A percentile compares a stretch with the other conserved stretches of the same genome.
phyloP scores from a whole-genome alignment of 1,140 invertebrate genomes.

The Drosophila ananassae region DNA sequence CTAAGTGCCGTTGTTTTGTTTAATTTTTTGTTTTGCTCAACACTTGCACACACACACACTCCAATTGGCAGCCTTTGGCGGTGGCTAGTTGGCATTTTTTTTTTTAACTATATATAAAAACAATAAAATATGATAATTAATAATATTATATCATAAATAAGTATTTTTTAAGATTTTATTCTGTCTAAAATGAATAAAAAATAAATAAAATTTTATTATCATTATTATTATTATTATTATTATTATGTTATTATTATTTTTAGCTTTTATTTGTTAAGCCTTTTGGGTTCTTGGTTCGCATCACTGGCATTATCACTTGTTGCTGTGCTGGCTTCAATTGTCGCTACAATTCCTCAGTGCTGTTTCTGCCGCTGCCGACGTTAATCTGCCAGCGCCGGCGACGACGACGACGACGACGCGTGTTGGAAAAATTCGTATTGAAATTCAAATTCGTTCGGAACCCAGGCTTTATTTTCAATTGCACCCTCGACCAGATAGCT shows the following conservation, averaged over 20 bases:
- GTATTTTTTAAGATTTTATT: no score
- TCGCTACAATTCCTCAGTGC: conserved; percentile 30
- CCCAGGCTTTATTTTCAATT: conserved; percentile 75
- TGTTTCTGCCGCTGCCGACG: conserved; percentile 28
- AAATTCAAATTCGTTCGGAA: conserved; percentile 78
- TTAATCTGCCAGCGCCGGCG: conserved; percentile 12
- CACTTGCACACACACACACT: conserved; percentile 15
- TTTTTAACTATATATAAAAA: neutral
- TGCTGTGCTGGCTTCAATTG: conserved; percentile 64
- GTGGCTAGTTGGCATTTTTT: neutral
- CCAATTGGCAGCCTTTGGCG: neutral
- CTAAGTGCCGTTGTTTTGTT: conserved; percentile 50
- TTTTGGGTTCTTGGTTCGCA: neutral
- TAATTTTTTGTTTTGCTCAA: conserved; percentile 55
- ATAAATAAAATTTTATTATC: no score
- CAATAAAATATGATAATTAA: no score
- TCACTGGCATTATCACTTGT: conserved; percentile 66
- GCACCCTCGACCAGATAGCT: conserved; percentile 70
- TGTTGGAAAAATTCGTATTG: conserved; percentile 72
- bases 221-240: no score
- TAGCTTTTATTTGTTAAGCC: neutral
- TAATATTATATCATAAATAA: no score
- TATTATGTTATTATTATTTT: no score
- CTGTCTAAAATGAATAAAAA: no score
- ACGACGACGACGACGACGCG: conserved; percentile 8